Base-by-base conservation (phyloP, 2,113 vertebrate species). In the Aepyceros melampus region DNA sequence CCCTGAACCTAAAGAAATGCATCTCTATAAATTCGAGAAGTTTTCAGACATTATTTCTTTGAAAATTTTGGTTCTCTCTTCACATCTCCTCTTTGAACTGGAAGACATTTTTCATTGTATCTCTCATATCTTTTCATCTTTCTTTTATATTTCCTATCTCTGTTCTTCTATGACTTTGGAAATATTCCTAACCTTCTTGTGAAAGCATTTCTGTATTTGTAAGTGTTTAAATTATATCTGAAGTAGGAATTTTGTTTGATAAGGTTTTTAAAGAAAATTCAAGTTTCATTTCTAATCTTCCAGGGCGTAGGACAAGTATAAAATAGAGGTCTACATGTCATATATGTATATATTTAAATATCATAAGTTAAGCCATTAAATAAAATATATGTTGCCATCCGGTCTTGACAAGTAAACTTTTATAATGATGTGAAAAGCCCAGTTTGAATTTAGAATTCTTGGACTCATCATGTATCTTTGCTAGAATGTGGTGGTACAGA, bases 251-350 rank as follows among this genome's bases (percentile, higher is more conserved):
- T 91, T 62, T 64, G 10, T 92, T 94, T 62, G 7, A 7, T 87
- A 56, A 91, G 3, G 2, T 53, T 96, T 98, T 90, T 64, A 29
- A 76, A 78, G 36, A 96, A 87, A 97, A 83, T 91, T 82, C 53
- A 51, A 4, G 58, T 86, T 94, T 83, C 31, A 60, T 64, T 5
- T 15, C 6, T 92, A 17, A 29, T 78, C 16, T 53, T 83, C 4
- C 4, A 67, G 17, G 43, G 6, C 8, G 95, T 8, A 49, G 21
- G 17, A 51, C 10, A 71, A 71, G 29, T 62, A 2, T 84, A 15
- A 97, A 91, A 91, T 9, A 53, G 11, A 90, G 11, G 17, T 3
- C 83, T 60, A 43, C 0, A 21, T 83, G 40, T 55, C 14, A 21
- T 60, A 45, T 29, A 3, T 16, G 4, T 83, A 78, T 9, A 8